Conservation (phyloP, 2,113 vertebrate species). For the Semnornis frantzii region DNA sequence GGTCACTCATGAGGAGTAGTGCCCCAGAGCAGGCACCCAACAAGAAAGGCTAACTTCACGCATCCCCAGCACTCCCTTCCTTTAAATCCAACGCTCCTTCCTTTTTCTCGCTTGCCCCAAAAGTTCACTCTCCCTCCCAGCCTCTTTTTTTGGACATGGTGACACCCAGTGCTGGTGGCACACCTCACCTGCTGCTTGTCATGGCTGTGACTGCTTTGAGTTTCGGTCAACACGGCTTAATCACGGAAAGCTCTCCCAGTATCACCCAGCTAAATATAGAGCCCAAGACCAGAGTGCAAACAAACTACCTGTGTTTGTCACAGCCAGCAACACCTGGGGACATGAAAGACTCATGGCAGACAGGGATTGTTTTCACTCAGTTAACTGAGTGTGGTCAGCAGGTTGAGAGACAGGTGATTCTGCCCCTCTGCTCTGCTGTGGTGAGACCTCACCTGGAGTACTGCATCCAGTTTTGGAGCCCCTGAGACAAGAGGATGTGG, state of each 20-base stretch:
- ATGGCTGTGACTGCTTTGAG: neutral
- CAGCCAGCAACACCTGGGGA: neutral
- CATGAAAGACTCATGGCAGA: neutral
- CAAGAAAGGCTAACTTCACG: neutral
- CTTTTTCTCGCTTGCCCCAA: neutral
- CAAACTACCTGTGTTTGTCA: constrained; percentile 61
- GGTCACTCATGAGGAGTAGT: neutral
- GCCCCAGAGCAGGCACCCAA: neutral
- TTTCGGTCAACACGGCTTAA: constrained; percentile 51
- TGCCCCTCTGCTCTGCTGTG: too few species aligned
- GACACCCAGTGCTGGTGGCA: neutral
- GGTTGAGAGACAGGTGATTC: too few species aligned
- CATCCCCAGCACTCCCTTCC: neutral
- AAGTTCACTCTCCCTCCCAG: neutral
- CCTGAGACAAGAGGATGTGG: too few species aligned
- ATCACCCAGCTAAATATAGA: constrained; percentile 35
- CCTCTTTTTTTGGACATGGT: neutral
- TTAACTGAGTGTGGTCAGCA: neutral
- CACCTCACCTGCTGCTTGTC: neutral
- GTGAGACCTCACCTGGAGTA: too few species aligned
- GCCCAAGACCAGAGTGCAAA: constrained; percentile 54
- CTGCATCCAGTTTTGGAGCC: too few species aligned
- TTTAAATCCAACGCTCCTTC: neutral
- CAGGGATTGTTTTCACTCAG: neutral
- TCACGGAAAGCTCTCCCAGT: neutral